Evolutionary conservation across 2,113 vertebrate genomes (phyloP), one percentile per base, ranked within the genome.

Genomic region (Hippocampus comes): DNA sequence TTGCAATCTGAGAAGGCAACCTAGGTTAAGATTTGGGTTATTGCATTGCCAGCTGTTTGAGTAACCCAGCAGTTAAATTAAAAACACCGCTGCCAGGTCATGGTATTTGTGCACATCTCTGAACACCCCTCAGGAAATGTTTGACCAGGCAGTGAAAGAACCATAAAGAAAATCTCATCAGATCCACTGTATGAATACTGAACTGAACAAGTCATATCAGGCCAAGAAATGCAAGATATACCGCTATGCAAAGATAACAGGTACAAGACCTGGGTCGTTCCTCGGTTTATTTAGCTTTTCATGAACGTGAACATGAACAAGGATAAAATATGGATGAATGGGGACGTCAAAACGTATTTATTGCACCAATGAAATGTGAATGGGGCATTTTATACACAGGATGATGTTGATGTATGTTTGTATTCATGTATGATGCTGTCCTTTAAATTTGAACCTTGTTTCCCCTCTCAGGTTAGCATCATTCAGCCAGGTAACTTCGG

Each of bases 401-500:
- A 38, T 48, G 46, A 15, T 48, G 46, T 48, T 17, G 2, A 48
- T 48, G 46, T 48, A 48, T 15, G 12, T 48, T 48, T 48, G 46
- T 48, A 3, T 4, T 14, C 3, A 48, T 48, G 46, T 4, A 48
- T 15, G 46, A 12, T 4, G 14, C 46, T 48, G 1, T 48, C 15
- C 48, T 8, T 30, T 20, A 56, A 56, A 9, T 43, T 12, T 65
- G 41, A 43, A n/a, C 10, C 20, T 55, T 48, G 21, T 51, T 64
- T 25, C 34, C 30, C 0, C 4, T 21, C 61, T 2, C 68, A 95
- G 94, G 92, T 94, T 59, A 93, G 85, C 78, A 89, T 94, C 86
- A 93, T 94, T 74, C 91, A 94, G 83, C 93, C 93, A 5, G 93
- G 94, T 23, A 93, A 94, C 70, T 94, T 94, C 21, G 87, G 92